Conservation (phyloP, 2,113 vertebrate species). For the Opisthocomus hoazin region DNA sequence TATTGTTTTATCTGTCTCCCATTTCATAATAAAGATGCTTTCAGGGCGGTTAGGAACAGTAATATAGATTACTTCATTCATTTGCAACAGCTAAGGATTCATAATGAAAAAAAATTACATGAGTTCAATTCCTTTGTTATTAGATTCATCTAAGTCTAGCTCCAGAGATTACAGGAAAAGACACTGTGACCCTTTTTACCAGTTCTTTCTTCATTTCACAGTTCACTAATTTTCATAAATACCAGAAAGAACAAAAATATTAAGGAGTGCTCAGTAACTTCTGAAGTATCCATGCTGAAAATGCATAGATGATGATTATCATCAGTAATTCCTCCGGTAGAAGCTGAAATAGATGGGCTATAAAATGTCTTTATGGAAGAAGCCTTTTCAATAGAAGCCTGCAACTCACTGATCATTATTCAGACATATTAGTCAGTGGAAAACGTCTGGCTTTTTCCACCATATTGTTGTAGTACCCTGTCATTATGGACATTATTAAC, state of each 20-base stretch:
- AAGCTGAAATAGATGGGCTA: not conserved
- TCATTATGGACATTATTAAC: not conserved
- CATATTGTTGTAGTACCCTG: not conserved
- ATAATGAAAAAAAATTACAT: not conserved
- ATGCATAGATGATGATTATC: not conserved
- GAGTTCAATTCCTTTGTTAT: not conserved
- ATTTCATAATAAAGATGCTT: not conserved
- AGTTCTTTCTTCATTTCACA: not conserved
- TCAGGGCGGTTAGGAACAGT: not conserved
- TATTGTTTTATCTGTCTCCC: not conserved
- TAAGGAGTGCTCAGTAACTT: not conserved
- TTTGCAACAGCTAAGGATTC: not conserved
- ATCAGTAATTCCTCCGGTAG: not conserved
- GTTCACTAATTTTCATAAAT: conserved; percentile 18
- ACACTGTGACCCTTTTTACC: not conserved
- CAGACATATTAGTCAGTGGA: not conserved
- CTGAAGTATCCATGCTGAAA: not conserved
- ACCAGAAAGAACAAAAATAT: not conserved
- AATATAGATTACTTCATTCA: not conserved
- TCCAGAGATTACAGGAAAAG: not conserved
- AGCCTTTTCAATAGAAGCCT: not conserved
- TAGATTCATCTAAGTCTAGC: not conserved
- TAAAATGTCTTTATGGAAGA: not conserved
- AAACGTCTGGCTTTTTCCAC: not conserved
- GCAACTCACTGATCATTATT: not conserved